Conservation (phyloP, 2,113 vertebrate species). For the Campylorhamphus procurvoides region DNA sequence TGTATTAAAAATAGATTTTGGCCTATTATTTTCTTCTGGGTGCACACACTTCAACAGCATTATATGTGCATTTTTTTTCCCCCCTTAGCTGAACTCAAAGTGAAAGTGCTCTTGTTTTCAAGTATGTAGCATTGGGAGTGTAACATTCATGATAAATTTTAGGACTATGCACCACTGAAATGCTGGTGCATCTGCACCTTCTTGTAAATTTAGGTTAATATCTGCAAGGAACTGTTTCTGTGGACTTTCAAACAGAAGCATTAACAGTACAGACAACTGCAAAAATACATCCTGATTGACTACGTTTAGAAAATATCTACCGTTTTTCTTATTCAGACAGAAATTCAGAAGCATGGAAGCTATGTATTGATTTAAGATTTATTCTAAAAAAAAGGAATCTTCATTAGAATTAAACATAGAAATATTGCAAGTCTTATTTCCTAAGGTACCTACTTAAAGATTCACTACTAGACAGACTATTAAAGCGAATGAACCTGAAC, state of each 20-base stretch:
- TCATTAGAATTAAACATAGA: background rate
- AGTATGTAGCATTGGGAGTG: background rate
- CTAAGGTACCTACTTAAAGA: background rate
- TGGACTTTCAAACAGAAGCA: background rate
- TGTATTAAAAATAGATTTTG: conserved; percentile 28
- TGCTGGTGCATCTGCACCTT: background rate
- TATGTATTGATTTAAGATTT: background rate
- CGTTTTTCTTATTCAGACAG: background rate
- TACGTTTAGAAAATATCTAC: background rate
- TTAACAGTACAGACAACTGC: background rate
- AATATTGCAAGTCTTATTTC: background rate
- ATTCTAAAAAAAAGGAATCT: background rate
- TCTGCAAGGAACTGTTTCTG: background rate
- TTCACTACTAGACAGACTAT: background rate
- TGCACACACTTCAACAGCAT: background rate
- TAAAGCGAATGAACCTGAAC: background rate
- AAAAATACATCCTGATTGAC: background rate
- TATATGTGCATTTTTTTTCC: background rate
- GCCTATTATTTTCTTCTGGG: conserved; percentile 4
- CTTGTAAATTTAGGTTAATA: background rate
- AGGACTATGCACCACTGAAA: background rate
- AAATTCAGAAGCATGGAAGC: background rate
- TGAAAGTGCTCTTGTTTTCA: conserved; percentile 2
- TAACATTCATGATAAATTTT: background rate
- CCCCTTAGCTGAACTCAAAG: background rate